Percentiles rank a stretch among this genome's conserved stretches.
These are phyloP conservation scores for Apus apus DNA, from an alignment of 2,113 vertebrate genomes.

Conservation along the genomic window DNA sequence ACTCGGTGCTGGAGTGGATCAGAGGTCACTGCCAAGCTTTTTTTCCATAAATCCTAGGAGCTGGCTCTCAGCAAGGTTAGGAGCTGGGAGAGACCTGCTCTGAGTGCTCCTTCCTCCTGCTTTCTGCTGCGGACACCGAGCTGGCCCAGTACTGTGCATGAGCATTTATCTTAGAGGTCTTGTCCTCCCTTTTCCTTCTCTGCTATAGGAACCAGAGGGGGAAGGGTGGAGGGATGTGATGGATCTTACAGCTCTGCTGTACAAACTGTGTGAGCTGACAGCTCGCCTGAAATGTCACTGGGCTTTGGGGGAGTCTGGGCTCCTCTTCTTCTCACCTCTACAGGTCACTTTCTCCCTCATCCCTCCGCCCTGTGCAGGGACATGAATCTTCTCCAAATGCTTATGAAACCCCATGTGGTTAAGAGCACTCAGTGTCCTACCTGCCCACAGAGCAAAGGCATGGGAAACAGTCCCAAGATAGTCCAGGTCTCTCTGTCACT, in stretches of 20 bases:
- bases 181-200: background rate
- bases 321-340: background rate
- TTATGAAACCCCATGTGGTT: background rate
- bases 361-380: background rate
- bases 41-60: conserved; percentile 52
- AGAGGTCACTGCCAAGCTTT: conserved; percentile 68
- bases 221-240: background rate
- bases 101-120: background rate
- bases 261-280: background rate
- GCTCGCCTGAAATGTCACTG: background rate
- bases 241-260: background rate
- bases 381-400: background rate
- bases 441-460: background rate
- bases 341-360: background rate
- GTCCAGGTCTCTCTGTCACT: background rate
- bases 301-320: background rate
- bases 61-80: conserved; percentile 62
- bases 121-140: rapidly evolving
- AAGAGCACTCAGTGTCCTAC: background rate
- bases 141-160: background rate
- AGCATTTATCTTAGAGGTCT: background rate
- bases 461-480: rapidly evolving
- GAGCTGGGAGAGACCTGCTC: conserved; percentile 7
- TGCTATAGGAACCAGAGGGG: background rate
- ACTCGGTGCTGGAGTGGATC: conserved; percentile 54